Evolutionary conservation across 2,113 vertebrate species (phyloP).

Genomic region (Catharus fuscescens): DNA sequence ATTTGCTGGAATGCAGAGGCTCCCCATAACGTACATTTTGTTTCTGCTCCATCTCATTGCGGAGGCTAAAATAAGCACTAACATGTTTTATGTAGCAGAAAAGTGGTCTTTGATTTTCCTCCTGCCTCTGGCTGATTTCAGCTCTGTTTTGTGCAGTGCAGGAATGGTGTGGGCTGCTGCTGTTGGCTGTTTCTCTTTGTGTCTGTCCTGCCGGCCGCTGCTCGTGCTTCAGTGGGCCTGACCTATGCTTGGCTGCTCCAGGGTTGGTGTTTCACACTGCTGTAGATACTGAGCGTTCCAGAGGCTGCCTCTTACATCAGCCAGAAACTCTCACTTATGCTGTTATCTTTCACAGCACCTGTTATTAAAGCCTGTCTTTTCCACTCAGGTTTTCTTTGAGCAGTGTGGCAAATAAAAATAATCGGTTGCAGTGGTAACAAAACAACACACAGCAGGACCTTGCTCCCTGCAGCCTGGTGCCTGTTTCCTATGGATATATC

Average conservation of each 20-base stretch:
- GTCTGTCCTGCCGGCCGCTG: background rate
- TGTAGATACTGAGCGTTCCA: background rate
- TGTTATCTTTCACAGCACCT: conserved; percentile 47
- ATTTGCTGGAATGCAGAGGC: background rate
- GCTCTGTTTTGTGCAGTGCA: background rate
- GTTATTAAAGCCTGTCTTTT: conserved; percentile 26
- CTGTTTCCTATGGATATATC: background rate
- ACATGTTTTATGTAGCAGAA: conserved; percentile 24
- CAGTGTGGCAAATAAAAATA: conserved; percentile 15
- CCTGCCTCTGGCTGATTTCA: background rate
- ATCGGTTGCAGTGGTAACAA: background rate
- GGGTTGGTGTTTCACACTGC: background rate
- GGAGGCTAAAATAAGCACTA: conserved; percentile 25
- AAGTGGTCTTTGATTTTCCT: conserved; percentile 4
- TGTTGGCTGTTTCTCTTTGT: background rate
- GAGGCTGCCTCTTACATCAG: conserved; percentile 4
- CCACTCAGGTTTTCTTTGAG: conserved; percentile 40
- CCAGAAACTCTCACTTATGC: background rate
- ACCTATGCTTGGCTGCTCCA: background rate
- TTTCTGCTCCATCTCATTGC: conserved; percentile 9
- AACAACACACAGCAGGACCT: background rate
- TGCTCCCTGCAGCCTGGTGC: background rate
- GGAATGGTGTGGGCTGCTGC: background rate
- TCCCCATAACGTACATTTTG: background rate
- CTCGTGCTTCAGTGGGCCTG: background rate